phyloP scores from a whole-genome alignment of 2,888 invertebrate species.

The Eilema depressum region DNA sequence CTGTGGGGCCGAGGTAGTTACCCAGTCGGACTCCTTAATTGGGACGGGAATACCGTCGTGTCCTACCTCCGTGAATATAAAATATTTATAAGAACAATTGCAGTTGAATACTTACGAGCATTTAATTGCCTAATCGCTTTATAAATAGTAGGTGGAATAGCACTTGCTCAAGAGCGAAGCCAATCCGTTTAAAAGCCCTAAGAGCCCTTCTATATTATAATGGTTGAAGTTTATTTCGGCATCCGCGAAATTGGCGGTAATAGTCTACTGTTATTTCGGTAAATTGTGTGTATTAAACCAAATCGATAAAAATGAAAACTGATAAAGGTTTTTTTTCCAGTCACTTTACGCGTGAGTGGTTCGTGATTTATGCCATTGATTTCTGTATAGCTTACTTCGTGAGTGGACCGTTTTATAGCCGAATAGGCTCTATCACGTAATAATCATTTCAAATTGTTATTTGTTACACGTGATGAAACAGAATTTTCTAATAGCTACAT shows the following conservation, averaged over 20 bases:
- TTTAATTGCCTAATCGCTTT: conserved; percentile 46
- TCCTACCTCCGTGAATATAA: too few relatives aligned
- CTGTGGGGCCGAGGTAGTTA: too few relatives aligned
- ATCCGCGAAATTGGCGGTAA: conserved; percentile 75
- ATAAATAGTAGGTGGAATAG: conserved; percentile 36
- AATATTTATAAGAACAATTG: conserved; percentile 14
- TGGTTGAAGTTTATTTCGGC: conserved; percentile 55
- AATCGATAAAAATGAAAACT: conserved; percentile 74
- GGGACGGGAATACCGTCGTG: too few relatives aligned
- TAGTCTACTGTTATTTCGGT: conserved; percentile 70
- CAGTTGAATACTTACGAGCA: conserved; percentile 22
- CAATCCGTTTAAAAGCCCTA: conserved; percentile 58
- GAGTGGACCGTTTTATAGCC: conserved; percentile 52
- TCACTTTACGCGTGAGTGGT: conserved; percentile 81
- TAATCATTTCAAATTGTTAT: conserved; percentile 52
- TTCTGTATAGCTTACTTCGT: conserved; percentile 54
- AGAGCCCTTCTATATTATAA: conserved; percentile 46
- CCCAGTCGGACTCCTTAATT: too few relatives aligned
- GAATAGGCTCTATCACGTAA: conserved; percentile 57
- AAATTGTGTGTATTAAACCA: conserved; percentile 68
- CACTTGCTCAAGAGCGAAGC: conserved; percentile 35
- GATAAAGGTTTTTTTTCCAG: conserved; percentile 65
- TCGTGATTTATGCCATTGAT: conserved; percentile 73
- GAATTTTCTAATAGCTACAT: conserved; percentile 39
- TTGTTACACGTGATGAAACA: conserved; percentile 51